Evolutionary conservation across 2,113 vertebrate genomes (phyloP), one percentile per base, ranked within the genome.

Genomic region (Laticauda laticaudata): DNA sequence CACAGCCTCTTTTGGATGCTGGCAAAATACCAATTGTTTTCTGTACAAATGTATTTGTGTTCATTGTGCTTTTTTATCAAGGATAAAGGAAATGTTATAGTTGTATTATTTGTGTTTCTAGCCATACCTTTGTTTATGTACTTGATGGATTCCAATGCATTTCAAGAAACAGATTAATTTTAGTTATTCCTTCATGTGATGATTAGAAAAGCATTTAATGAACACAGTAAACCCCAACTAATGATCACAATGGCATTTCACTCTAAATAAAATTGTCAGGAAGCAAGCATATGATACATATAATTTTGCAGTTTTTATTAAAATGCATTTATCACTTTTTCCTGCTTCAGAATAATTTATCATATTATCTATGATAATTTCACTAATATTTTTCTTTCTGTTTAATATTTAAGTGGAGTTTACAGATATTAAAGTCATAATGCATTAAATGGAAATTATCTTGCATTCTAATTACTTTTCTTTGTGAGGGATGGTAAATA

Each of bases 221-320:
- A 98, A 97, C 96, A 96, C 95, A 96, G 97, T 97, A 98, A 98
- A 98, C 96, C 96, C 97, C 97, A 97, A 98, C 97, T 97, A 98
- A 98, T 98, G 98, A 98, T 97, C 64, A 23, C 95, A 94, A 97
- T 94, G 97, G 98, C 98, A 97, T 98, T 98, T 98, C 96, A 98
- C 98, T 98, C 98, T 98, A 99, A 99, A 99, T 98, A 98, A 98
- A 98, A 98, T 98, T 98, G 98, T 98, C 98, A 98, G 97, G 97
- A 97, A 97, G 97, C 97, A 97, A 97, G 96, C 96, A 97, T 96
- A 97, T 96, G 96, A 97, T 95, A 96, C 97, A 96, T 97, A 97
- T 97, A 98, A 97, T 97, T 98, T 98, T 98, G 96, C 96, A 96
- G 95, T 93, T 97, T 97, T 98, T 98, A 99, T 98, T 98, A 98